Evolutionary conservation across 2,888 invertebrate genomes (phyloP), one percentile per base, ranked within the genome.

Genomic region (Chymomyza amoena): DNA sequence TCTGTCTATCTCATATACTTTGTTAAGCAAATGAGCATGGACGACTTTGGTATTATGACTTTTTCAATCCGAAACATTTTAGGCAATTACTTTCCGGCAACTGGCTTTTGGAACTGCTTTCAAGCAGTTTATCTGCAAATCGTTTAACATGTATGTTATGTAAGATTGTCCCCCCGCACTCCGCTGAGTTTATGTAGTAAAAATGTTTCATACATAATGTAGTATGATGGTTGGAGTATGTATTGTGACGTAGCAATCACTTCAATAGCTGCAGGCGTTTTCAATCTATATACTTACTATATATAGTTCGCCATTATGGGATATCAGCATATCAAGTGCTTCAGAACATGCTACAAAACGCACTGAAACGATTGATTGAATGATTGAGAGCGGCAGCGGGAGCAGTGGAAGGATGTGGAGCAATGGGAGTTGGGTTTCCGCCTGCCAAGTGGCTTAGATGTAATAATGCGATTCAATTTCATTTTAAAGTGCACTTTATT

Each of bases 1-100:
- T 13, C 28, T 25, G 59, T 59, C 28, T 32, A 6, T 60, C 6
- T 65, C 32, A 70, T 52, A 32, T 66, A 71, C 69, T 59, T 69
- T 77, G 75, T 80, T 66, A 66, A 36, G 36, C 69, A 87, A 81
- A 81, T 79, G 77, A 84, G 68, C 64, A 36, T 57, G 61, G 63
- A 73, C 18, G 39, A 16, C n/a, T 16, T 16, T 20, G 16, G 54
- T 20, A 9, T 20, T 54, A 20, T 54, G 54, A 20, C 18, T 16
- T 20, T 54, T 54, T 54, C 54, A 20, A 54, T 54, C 54, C 13
- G n/a, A 54, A 54, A 10, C 54, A 18, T 54, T 54, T 54, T 54
- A 4, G 54, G 54, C 54, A 20, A 54, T 54, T 25, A 36, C 36
- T 60, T 60, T 18, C 60, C 32, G 60, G 60, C 60, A 57, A 57